A percentile compares a stretch with the other conserved stretches of the same genome.
phyloP scores from a whole-genome alignment of 2,888 invertebrate species.

The Bugula neritina region DNA sequence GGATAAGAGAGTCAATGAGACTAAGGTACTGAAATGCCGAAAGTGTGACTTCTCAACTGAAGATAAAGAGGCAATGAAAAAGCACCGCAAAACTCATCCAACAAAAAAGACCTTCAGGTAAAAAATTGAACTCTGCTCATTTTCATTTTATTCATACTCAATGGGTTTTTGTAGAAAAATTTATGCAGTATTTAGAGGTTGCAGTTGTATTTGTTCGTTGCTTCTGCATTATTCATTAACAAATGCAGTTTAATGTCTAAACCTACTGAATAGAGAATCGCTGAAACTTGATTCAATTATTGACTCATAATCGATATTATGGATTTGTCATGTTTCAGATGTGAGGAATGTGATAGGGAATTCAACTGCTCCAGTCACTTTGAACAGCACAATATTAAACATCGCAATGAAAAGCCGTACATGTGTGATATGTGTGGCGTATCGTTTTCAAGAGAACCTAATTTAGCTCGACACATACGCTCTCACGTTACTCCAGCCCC shows the following conservation, averaged over 20 bases:
- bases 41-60: conserved; percentile 19
- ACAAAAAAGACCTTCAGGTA: conserved; percentile 3
- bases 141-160: no score
- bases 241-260: no score
- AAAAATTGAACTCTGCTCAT: neutral
- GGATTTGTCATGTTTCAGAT: no score
- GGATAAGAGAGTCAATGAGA: neutral
- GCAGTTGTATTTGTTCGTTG: no score
- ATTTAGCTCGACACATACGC: conserved; percentile 15
- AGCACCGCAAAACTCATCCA: conserved; percentile 25
- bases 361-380: conserved; percentile 18
- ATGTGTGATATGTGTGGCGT: conserved; percentile 26
- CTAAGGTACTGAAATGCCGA: neutral
- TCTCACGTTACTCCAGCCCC: conserved; percentile 18
- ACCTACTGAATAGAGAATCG: no score
- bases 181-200: no score
- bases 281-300: no score
- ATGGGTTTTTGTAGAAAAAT: no score
- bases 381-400: conserved; percentile 25
- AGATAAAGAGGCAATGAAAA: neutral
- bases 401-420: conserved; percentile 25
- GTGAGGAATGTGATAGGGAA: conserved; percentile 16
- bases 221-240: no score
- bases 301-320: no score
- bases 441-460: conserved; percentile 22